Percentiles rank a stretch among this genome's conserved stretches.
These are phyloP conservation scores for Leptinotarsa lineolata DNA, from an alignment of 1,140 invertebrate genomes.

Conservation along the genomic window DNA sequence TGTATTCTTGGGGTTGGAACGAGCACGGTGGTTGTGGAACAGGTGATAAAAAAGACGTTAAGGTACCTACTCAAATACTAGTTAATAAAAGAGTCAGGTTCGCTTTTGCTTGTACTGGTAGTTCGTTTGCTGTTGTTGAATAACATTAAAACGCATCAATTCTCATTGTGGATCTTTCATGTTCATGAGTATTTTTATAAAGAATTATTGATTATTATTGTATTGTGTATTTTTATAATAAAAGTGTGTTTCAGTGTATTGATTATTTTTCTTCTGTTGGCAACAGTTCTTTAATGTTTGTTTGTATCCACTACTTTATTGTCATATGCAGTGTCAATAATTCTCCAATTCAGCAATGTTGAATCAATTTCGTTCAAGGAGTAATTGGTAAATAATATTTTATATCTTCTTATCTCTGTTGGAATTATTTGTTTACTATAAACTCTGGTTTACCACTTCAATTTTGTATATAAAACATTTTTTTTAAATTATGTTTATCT, in stretches of 20 bases:
- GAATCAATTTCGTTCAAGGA: slow-evolving; percentile 41
- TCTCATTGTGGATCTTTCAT: slow-evolving; percentile 33
- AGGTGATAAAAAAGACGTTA: slow-evolving; percentile 66
- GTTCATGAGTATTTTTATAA: slow-evolving; percentile 55
- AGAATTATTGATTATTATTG: slow-evolving; percentile 47
- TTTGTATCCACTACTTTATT: slow-evolving; percentile 35
- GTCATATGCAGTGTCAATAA: slow-evolving; percentile 7
- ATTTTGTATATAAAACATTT: slow-evolving; percentile 8
- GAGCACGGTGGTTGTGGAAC: slow-evolving; percentile 87
- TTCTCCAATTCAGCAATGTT: slow-evolving; percentile 36
- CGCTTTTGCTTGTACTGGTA: slow-evolving; percentile 61
- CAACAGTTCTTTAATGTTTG: slow-evolving; percentile 33
- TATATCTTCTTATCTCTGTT: neutral
- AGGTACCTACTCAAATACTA: slow-evolving; percentile 54
- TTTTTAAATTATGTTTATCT: slow-evolving; percentile 12
- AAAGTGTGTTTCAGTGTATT: slow-evolving; percentile 48
- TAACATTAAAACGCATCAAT: slow-evolving; percentile 36
- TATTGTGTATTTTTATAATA: slow-evolving; percentile 56
- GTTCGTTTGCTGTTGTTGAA: slow-evolving; percentile 62
- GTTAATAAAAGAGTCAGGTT: slow-evolving; percentile 50
- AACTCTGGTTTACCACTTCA: neutral
- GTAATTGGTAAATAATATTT: slow-evolving; percentile 43
- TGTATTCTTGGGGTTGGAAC: slow-evolving; percentile 89
- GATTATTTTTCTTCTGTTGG: slow-evolving; percentile 37
- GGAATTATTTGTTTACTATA: slow-evolving; percentile 6